Conservation (phyloP, 2,113 vertebrate genomes). For the Todiramphus saurophagus region DNA sequence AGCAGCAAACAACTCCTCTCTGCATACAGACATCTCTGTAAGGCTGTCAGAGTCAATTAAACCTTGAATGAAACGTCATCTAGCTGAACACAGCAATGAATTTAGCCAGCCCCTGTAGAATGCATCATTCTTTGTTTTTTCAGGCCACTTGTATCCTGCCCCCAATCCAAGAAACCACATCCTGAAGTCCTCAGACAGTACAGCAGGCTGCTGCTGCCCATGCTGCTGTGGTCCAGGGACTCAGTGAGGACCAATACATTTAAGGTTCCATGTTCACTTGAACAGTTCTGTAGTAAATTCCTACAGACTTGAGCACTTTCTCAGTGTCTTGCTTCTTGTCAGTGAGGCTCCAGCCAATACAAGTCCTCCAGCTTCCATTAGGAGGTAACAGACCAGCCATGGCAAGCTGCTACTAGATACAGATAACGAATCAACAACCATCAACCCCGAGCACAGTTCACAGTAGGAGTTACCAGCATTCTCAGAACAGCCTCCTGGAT, state of each 20-base stretch:
- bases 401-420: neutral
- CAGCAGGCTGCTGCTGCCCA: neutral
- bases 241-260: neutral
- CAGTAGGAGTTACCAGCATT: neutral
- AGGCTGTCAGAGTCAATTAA: neutral
- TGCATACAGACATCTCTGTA: neutral
- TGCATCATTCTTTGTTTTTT: neutral
- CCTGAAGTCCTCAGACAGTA: neutral
- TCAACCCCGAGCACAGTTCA: neutral
- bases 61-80: neutral
- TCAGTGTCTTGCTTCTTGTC: neutral
- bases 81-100: neutral
- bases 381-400: accelerated
- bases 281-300: neutral
- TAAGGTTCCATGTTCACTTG: neutral
- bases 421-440: accelerated
- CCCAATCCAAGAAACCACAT: neutral
- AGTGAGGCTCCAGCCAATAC: neutral
- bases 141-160: neutral
- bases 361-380: neutral
- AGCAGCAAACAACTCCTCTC: neutral
- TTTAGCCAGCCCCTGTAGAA: neutral
- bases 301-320: neutral
- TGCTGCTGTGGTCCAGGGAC: neutral
- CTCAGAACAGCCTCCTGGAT: neutral